phyloP scores from a whole-genome alignment of 2,888 invertebrate genomes.

The Amaurobius ferox region DNA sequence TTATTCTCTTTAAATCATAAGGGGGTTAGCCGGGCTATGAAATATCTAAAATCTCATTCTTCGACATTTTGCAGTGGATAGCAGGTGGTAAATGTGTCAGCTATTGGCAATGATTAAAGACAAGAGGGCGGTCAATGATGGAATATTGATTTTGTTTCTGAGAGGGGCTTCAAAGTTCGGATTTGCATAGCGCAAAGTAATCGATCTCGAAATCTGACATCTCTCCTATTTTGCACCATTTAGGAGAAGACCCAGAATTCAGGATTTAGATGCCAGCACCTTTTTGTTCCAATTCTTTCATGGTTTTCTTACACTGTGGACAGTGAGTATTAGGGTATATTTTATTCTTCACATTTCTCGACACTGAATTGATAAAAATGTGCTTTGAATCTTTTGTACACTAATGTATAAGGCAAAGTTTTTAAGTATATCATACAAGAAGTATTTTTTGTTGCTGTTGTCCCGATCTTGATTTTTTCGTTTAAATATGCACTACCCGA shows the following conservation, averaged over 20 bases:
- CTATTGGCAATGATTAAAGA: slow-evolving; percentile 69
- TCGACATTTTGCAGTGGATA: slow-evolving; percentile 44
- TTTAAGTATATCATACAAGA: too few relatives aligned
- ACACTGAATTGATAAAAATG: too few relatives aligned
- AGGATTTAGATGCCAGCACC: slow-evolving; percentile 19
- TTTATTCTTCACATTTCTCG: too few relatives aligned
- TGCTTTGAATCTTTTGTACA: too few relatives aligned
- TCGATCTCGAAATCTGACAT: slow-evolving; percentile 57
- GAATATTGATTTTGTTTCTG: slow-evolving; percentile 56
- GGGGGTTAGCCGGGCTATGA: slow-evolving; percentile 17
- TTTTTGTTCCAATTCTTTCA: background rate
- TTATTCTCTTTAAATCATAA: slow-evolving; percentile 27
- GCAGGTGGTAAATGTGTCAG: slow-evolving; percentile 69
- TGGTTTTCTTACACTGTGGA: background rate
- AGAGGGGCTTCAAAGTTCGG: slow-evolving; percentile 33
- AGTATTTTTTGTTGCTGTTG: too few relatives aligned
- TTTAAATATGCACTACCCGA: too few relatives aligned
- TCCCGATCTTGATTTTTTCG: too few relatives aligned
- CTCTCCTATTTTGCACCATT: slow-evolving; percentile 30
- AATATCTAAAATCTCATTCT: slow-evolving; percentile 38
- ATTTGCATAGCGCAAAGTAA: slow-evolving; percentile 60
- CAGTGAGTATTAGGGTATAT: too few relatives aligned
- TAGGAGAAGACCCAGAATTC: slow-evolving; percentile 16
- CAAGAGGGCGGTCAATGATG: slow-evolving; percentile 63
- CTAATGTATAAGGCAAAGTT: too few relatives aligned